Base-by-base conservation (phyloP, 2,113 vertebrate genomes). In the Stigmatopora argus region DNA sequence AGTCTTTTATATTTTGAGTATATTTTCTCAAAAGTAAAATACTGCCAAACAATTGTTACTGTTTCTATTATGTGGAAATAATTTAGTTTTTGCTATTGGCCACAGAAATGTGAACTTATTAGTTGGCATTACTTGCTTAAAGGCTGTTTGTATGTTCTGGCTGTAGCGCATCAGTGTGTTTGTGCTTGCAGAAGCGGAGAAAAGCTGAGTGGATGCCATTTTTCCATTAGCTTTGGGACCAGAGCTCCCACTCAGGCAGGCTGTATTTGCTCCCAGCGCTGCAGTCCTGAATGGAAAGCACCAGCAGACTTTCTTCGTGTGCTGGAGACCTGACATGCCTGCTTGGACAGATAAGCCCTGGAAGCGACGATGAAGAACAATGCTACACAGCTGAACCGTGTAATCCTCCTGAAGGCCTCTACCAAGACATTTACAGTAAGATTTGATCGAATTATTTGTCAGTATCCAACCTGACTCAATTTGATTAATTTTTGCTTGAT, bases 341-440 rank as follows among this genome's bases (percentile, higher is more conserved):
- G 83, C 59, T 1, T n/a, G 56, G 69, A 70, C 69, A 79, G 86
- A 86, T 86, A 88, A 86, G 80, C 72, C 66, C 59, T 56, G 65
- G 67, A 67, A 53, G 66, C 74, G 70, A 53, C 48, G 72, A 65
- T 79, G 75, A 78, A 79, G 83, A 80, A 72, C 73, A 34, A 70
- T 44, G 68, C 70, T 7, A 47, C 48, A 78, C 78, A 83, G 83
- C 83, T 69, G 65, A 78, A 82, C 84, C 84, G 78, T 83, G 83
- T 85, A 83, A 71, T 79, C 64, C 64, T 68, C 63, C 73, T 73
- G 74, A 51, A 63, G 75, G 62, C 48, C 64, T 63, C 69, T 59
- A 73, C 78, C 52, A 35, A 73, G 67, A 79, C 66, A 70, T 80
- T 73, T 64, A 78, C 34, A 13, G 67, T 67, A 78, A 79, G 82